These are phyloP conservation scores for Syngnathus floridae DNA, from an alignment of 2,113 vertebrate genomes.

Conservation along the genomic window DNA sequence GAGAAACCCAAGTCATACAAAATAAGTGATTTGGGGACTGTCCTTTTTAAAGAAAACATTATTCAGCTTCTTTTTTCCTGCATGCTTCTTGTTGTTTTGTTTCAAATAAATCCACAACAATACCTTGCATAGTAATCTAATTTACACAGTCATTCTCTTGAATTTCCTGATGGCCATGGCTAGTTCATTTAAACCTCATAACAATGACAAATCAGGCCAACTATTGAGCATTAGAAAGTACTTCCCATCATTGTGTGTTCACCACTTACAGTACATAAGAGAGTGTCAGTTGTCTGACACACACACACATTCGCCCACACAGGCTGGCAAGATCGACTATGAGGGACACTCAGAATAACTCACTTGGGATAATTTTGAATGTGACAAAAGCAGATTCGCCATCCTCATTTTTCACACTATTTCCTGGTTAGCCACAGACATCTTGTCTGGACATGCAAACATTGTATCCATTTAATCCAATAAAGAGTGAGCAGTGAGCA, in stretches of 20 bases:
- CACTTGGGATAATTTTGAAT: constrained; percentile 34
- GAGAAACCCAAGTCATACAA: too few relatives aligned
- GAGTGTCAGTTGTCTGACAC: constrained; percentile 40
- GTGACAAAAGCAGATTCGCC: constrained; percentile 30
- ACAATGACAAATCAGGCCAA: constrained; percentile 44
- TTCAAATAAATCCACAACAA: background rate
- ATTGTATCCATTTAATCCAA: background rate
- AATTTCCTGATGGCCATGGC: constrained; percentile 19
- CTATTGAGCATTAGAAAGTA: constrained; percentile 53
- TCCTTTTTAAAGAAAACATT: too few relatives aligned
- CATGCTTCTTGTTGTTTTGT: background rate
- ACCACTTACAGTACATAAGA: constrained; percentile 25
- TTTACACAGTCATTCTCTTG: background rate
- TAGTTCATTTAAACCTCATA: constrained; percentile 45
- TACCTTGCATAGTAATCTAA: background rate
- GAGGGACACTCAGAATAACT: constrained; percentile 31
- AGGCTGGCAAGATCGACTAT: constrained; percentile 22
- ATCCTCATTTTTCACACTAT: constrained; percentile 15
- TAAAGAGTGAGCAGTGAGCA: constrained; percentile 13
- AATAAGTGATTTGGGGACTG: too few relatives aligned
- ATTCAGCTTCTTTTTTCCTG: background rate
- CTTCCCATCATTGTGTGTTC: constrained; percentile 35
- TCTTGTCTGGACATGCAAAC: background rate
- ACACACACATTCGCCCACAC: constrained; percentile 43
- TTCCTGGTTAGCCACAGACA: constrained; percentile 11